Evolutionary conservation across 2,113 vertebrate species (phyloP), one percentile per base, ranked within the genome.

Genomic region (Sinocyclocheilus anshuiensis): DNA sequence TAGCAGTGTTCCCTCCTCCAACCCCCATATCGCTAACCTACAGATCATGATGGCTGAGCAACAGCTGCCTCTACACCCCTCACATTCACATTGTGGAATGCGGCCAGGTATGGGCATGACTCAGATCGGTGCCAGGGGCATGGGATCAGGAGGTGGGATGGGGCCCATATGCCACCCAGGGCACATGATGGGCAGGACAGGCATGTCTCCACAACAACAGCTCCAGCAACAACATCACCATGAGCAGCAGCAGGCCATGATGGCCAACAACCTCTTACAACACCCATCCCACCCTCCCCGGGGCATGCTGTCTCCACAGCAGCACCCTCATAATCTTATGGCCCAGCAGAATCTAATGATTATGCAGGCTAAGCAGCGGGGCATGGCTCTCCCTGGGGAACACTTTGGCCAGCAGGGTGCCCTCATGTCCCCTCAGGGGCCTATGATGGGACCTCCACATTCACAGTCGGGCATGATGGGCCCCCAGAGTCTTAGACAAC

Each of bases 21-120:
- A 98, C 92, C 97, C 98, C 85, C 98, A 99, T 92, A 95, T 99
- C 82, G 96, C 97, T 91, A 97, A 97, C 95, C 92, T 99, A 87
- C 98, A 99, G 94, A 99, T 97, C 93, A 99, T 99, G 98, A 99
- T 99, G 98, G 96, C 96, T 6, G 98, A 99, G 67, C 98, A 98
- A 93, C 94, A 94, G 84, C 94, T 96, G 26, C 93, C 96, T 0
- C 90, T 91, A 83, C 93, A 94, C 77, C 95, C 96, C 11, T 90
- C 93, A 7, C 95, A 94, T 7, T 90, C 93, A 1, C 95, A 94
- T 13, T 87, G 88, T 15, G 93, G 91, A 6, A 93, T 95, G 59
- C 95, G 97, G 87, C 93, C 96, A 45, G 93, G 94, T 80, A 93
- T 96, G 91, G 94, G 90, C 59, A 92, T 95, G 87, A 93, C 94